phyloP scores from a whole-genome alignment of 2,797 vertebrate species.

The Yasuhikotakia modesta region DNA sequence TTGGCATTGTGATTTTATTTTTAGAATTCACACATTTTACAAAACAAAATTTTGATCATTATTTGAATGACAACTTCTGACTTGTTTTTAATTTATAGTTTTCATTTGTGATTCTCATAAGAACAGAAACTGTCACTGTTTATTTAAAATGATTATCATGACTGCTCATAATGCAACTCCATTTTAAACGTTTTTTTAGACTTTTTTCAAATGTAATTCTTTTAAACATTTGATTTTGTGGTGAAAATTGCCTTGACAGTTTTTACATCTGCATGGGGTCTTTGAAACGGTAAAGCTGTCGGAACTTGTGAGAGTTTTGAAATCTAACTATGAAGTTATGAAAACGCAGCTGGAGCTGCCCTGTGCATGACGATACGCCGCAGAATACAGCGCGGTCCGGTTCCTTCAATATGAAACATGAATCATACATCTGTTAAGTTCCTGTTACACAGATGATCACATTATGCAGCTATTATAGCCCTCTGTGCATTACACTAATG shows the following conservation, averaged over 20 bases:
- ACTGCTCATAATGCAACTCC: neutral
- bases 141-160: too few species aligned
- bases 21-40: neutral
- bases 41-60: neutral
- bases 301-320: slow-evolving; percentile 2
- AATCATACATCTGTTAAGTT: slow-evolving; percentile 44
- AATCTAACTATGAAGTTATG: neutral
- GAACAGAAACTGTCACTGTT: too few species aligned
- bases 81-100: too few species aligned
- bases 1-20: neutral
- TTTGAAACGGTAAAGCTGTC: slow-evolving; percentile 1
- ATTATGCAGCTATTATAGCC: slow-evolving; percentile 15
- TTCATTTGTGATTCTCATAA: too few species aligned
- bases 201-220: too few species aligned
- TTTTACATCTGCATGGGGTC: neutral
- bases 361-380: slow-evolving; percentile 15
- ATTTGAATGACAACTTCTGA: too few species aligned
- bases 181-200: neutral
- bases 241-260: too few species aligned
- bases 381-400: neutral
- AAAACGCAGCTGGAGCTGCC: neutral
- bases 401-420: slow-evolving; percentile 19
- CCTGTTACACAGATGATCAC: slow-evolving; percentile 38
- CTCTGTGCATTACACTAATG: slow-evolving; percentile 38
- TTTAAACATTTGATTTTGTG: neutral